Base-by-base conservation (phyloP, 37 sponge, comb jelly and placozoan genomes). In the Halisarca cf. caerulea region DNA sequence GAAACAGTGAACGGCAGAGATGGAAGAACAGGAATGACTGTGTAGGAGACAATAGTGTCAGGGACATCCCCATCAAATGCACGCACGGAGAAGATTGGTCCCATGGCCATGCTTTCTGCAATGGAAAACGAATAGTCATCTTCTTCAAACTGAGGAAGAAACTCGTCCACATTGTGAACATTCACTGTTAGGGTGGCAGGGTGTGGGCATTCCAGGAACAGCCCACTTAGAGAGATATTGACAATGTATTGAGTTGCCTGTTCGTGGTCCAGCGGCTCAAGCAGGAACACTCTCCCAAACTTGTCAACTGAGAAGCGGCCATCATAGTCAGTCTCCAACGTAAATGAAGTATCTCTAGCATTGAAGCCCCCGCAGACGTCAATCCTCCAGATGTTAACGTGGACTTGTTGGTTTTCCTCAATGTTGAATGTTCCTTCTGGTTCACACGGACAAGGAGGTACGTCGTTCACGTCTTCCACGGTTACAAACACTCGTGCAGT, bases 91-190 rank as follows among this genome's bases (percentile, higher is more conserved):
- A 90, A 86, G 24, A 90, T 5, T 18, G 64, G 47, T n/a, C 75
- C 82, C 7, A 34, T 9, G 0, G 36, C 2, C 1, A 80, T 59
- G 38, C 59, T 87, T 40, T 91, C 91, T 3, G 2, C 45, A 15
- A 87, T 51, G 28, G 54, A 0, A 35, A 60, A 58, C 30, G 2
- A 20, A 62, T 91, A 91, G 36, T 66, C 62, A n/a, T 7, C 55
- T 25, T 69, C 44, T 14, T 81, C 81, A 84, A 91, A 91, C 14
- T 38, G 27, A 7, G 91, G 91, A 0, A 9, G 57, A 37, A 82
- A 40, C 41, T 91, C 91, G 60, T 91, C 80, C 36, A 91, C 66
- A 81, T 91, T 80, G 17, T 64, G 43, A 11, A 91, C 79, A 77
- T 64, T 78, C 34, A 90, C 60, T 0, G 69, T 69, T 2, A 90